Evolutionary conservation across 35 echinoderm and acorn worm genomes (phyloP), one percentile per base, ranked within the genome.

Genomic region (Acanthaster planci): DNA sequence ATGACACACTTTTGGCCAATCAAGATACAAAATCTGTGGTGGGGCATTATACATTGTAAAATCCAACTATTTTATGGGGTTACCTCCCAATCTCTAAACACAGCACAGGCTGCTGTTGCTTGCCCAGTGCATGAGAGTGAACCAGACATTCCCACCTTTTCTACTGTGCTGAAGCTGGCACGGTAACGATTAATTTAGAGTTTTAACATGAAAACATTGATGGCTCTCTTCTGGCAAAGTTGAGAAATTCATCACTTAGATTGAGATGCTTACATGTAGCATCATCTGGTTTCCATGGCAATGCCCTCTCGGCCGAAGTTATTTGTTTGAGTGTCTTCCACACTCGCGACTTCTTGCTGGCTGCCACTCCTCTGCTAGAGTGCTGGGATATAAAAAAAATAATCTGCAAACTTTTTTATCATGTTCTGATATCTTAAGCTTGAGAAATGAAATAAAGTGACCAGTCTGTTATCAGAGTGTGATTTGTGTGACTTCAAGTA

Each of bases 311-410:
- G 51, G 96, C 84, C 16, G 92, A 51, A 78, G 86, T 52, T n/a
- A 99, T 99, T 40, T 99, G 96, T 52, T 94, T 99, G n/a, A 99
- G 55, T 0, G 92, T 94, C 53, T 94, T 99, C 96, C 96, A 99
- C 19, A 53, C 80, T 82, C 89, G 94, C 0, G 80, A 72, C 54
- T 99, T 99, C 67, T 86, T 91, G 2, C 81, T 78, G 29, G 76
- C 50, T 78, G 30, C 39, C 82, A 50, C 82, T 31, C 37, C 78
- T 87, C 27, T 99, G 76, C 92, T 91, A 18, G 68, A 87, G 84
- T 60, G 77, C 76, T 86, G 44, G 5, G 67, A 89, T 18, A 44
- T 27, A 2, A 59, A 51, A 80, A 47, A 47, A 6, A 4, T 6
- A 47, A 47, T 47, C 4, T 47, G 4, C 4, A 4, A 4, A 6